Evolutionary conservation across 2,797 vertebrate genomes (phyloP).

Genomic region (Limosa lapponica): DNA sequence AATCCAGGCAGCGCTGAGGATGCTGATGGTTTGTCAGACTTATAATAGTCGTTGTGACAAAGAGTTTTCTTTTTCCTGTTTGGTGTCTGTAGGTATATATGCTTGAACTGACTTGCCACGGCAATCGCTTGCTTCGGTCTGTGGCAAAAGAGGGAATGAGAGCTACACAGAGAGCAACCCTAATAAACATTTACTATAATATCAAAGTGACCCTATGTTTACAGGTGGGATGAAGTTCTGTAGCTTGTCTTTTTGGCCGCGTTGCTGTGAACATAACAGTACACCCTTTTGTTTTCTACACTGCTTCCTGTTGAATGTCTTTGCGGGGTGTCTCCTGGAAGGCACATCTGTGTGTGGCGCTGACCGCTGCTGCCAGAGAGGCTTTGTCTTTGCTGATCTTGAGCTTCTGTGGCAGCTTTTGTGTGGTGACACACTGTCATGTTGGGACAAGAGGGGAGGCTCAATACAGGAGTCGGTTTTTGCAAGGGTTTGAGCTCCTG

Average conservation of each 20-base stretch:
- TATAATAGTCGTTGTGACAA: accelerated
- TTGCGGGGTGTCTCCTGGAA: accelerated
- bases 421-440: background rate
- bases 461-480: background rate
- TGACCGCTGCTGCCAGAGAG: accelerated
- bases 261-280: accelerated
- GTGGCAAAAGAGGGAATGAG: background rate
- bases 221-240: background rate
- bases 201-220: background rate
- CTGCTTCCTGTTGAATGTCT: background rate
- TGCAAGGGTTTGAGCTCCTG: background rate
- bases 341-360: accelerated
- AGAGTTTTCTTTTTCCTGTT: background rate
- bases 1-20: background rate
- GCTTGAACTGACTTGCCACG: background rate
- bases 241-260: accelerated
- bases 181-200: background rate
- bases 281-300: accelerated
- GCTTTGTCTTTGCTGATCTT: background rate
- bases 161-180: accelerated
- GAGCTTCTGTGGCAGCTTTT: background rate
- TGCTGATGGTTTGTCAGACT: background rate
- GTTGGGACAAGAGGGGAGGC: background rate
- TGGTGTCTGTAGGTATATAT: background rate
- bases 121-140: background rate